A percentile compares a stretch with the other conserved stretches of the same genome.
Evolutionary conservation across 2,797 vertebrate species (phyloP).

Genomic region (Sciurus carolinensis): DNA sequence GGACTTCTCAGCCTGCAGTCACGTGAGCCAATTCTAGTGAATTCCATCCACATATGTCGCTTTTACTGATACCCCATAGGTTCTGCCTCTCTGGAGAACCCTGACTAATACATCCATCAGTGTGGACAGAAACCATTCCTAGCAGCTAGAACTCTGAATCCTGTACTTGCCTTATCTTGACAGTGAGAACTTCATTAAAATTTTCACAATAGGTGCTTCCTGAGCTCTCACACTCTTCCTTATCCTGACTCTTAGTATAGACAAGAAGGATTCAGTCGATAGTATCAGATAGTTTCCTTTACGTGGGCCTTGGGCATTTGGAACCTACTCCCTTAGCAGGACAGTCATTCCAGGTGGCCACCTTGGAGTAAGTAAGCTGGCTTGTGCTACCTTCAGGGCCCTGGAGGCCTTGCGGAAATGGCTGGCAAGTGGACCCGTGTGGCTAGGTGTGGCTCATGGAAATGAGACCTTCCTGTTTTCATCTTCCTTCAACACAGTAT

Average conservation of each 20-base stretch:
- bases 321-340: neutral
- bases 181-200: too few species aligned
- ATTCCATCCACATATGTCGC: neutral
- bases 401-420: neutral
- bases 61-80: too few species aligned
- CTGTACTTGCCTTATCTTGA: neutral
- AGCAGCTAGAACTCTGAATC: neutral
- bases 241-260: neutral
- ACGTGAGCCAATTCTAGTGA: too few species aligned
- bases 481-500: neutral
- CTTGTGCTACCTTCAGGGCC: neutral
- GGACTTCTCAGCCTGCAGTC: too few species aligned
- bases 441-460: neutral
- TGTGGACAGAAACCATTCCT: too few species aligned
- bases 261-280: neutral
- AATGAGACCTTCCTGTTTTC: neutral
- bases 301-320: neutral
- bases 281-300: neutral
- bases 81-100: neutral
- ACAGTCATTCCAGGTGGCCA: neutral
- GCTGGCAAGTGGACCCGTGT: neutral
- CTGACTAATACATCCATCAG: too few species aligned
- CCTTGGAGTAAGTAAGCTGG: neutral
- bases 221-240: neutral
- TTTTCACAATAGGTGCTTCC: neutral